Evolutionary conservation across 2,113 vertebrate species (phyloP).

Genomic region (Nibea coibor): DNA sequence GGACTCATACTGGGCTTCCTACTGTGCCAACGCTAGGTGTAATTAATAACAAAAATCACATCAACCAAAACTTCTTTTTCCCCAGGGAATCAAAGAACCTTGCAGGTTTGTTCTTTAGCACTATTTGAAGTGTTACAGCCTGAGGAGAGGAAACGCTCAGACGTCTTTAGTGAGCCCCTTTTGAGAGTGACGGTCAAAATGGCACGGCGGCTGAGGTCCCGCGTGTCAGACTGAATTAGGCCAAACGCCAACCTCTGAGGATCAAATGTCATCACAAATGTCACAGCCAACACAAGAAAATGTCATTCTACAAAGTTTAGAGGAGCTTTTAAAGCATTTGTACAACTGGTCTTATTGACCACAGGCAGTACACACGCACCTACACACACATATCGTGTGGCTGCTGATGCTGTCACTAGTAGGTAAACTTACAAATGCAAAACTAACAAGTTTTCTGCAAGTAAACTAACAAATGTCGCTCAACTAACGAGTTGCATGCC

Average conservation of each 20-base stretch:
- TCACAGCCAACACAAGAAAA: constrained; percentile 14
- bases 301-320: constrained; percentile 23
- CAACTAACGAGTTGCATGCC: no score
- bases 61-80: no score
- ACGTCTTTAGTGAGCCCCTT: neutral
- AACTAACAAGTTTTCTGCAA: no score
- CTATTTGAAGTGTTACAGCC: no score
- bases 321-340: neutral
- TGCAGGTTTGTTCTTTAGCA: no score
- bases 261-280: constrained; percentile 38
- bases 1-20: no score
- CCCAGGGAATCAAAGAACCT: no score
- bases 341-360: neutral
- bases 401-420: neutral
- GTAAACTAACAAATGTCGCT: no score
- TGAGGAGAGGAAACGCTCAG: neutral
- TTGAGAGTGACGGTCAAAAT: neutral
- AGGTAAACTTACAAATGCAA: no score
- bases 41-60: no score
- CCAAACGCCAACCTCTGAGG: neutral
- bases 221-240: constrained; percentile 4
- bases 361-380: neutral
- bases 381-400: neutral
- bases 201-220: neutral
- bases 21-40: no score